Conservation (phyloP, 2,113 vertebrate species). For the Dasypus novemcinctus region DNA sequence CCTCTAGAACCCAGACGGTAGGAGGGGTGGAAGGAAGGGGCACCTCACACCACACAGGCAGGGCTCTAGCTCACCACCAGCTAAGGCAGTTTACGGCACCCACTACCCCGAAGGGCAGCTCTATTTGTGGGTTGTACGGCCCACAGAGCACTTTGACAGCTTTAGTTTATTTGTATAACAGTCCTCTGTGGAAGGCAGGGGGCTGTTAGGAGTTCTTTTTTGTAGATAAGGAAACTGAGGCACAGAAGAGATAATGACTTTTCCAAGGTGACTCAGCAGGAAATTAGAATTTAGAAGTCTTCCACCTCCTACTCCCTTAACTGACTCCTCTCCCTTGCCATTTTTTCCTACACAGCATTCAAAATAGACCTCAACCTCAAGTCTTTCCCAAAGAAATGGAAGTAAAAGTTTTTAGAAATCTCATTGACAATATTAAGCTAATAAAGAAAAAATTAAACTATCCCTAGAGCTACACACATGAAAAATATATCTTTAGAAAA, state of each 20-base stretch:
- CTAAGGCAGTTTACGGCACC: background rate
- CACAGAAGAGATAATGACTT: background rate
- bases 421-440: background rate
- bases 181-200: background rate
- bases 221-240: background rate
- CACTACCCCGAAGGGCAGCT: background rate
- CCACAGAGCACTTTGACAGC: background rate
- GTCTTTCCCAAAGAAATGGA: background rate
- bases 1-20: background rate
- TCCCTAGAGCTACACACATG: background rate
- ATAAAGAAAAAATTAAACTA: background rate
- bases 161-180: background rate
- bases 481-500: background rate
- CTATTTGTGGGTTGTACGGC: accelerated
- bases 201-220: background rate
- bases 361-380: background rate
- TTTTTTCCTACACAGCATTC: background rate
- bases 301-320: accelerated
- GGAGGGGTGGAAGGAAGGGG: background rate
- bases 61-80: background rate
- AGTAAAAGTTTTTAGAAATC: background rate
- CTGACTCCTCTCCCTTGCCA: background rate
- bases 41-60: background rate
- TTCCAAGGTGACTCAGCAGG: background rate
- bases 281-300: background rate